Evolutionary conservation across 2,888 invertebrate species (phyloP), one percentile per base, ranked within the genome.

Genomic region (Plutella xylostella): DNA sequence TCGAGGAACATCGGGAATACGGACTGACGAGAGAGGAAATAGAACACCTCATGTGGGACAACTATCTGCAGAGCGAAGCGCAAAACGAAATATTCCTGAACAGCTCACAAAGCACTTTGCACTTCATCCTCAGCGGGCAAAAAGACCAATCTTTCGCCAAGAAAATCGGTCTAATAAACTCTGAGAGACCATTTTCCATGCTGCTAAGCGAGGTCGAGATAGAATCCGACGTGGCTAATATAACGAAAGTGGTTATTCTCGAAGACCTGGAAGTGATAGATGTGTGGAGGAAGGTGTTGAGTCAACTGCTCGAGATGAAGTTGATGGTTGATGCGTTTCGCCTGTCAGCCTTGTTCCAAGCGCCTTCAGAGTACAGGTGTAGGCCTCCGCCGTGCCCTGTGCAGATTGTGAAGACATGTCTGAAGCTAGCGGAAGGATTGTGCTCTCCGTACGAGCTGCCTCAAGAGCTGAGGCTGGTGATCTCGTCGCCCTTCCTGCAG

Each of bases 341-440:
- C 47, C 63, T 91, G 42, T 84, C 86, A 1, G 74, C 78, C 40
- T 68, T 88, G 56, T 88, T 87, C 48, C 74, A 68, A 50, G 58
- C 64, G 1, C 87, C 88, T 28, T 63, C 72, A 0, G 79, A 80
- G 48, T 76, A 62, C 41, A 55, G 63, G n/a, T 72, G 66, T 42
- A 60, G 76, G 39, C 62, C 67, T 4, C 71, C 74, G 0, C 68
- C 69, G 4, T 80, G 79, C 45, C 82, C 83, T 0, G 75, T 90
- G 30, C 85, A 88, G 57, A 84, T 89, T 33, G 60, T 90, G 38
- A 80, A 88, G 61, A 77, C 89, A 2, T 90, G 89, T 51, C 71
- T 88, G 52, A 85, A 83, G 57, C 62, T 91, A 43, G 90, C 89
- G 0, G 90, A 91, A 63, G 88, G 88, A 3, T 73, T 85, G 4